Conservation (phyloP, 2,888 invertebrate genomes). For the Mycalesis mineus region DNA sequence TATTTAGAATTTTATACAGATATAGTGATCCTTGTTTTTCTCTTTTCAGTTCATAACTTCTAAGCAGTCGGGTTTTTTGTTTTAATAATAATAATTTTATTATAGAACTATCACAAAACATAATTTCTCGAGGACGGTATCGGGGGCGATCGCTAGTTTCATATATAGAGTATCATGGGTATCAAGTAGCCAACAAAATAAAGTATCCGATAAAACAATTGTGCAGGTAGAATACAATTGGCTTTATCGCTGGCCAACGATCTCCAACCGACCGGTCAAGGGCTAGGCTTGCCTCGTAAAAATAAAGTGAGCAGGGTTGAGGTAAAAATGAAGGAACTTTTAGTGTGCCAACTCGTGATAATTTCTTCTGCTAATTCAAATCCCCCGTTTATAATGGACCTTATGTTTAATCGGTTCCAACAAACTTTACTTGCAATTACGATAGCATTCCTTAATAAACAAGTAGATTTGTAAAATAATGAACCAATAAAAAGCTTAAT, state of each 20-base stretch:
- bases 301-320: slow-evolving; percentile 1
- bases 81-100: too few relatives aligned
- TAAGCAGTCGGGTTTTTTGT: too few relatives aligned
- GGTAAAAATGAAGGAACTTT: neutral
- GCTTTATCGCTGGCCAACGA: neutral
- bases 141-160: too few relatives aligned
- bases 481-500: too few relatives aligned
- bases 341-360: neutral
- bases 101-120: too few relatives aligned
- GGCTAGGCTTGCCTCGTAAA: neutral
- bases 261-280: neutral
- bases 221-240: neutral
- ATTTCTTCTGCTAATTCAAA: neutral
- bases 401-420: neutral
- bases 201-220: neutral
- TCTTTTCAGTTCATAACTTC: too few relatives aligned
- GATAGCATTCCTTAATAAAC: too few relatives aligned
- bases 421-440: too few relatives aligned
- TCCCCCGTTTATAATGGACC: neutral
- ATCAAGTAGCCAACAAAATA: neutral
- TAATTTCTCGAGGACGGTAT: neutral
- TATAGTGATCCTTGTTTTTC: too few relatives aligned
- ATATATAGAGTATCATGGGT: too few relatives aligned
- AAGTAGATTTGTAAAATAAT: too few relatives aligned
- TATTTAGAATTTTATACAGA: too few relatives aligned